Conservation (phyloP, 2,888 invertebrate genomes). For the Heliconius charithonia region DNA sequence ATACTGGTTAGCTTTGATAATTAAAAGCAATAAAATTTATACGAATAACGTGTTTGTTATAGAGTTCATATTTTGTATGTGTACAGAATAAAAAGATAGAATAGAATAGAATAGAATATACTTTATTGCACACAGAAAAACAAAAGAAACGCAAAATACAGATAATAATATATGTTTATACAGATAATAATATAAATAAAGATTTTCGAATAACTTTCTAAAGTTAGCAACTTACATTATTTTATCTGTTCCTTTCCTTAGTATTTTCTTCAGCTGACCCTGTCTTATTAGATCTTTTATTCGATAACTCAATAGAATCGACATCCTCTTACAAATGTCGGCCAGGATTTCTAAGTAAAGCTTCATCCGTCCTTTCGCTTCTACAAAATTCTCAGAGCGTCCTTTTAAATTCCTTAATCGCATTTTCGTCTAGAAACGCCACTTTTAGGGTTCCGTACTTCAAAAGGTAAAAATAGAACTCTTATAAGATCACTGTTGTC, state of each 20-base stretch:
- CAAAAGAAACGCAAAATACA: no score
- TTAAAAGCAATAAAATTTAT: no score
- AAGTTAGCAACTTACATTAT: background rate
- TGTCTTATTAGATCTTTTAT: slow-evolving; percentile 33
- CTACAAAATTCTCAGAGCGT: slow-evolving; percentile 4
- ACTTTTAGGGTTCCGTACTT: background rate
- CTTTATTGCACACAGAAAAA: no score
- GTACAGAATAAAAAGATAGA: background rate
- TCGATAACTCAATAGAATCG: slow-evolving; percentile 34
- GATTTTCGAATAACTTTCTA: background rate
- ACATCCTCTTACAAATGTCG: slow-evolving; percentile 30
- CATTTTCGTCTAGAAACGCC: background rate
- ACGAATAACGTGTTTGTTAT: no score
- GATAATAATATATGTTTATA: no score
- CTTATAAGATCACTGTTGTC: no score
- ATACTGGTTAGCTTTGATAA: background rate
- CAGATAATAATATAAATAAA: no score
- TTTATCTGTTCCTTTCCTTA: slow-evolving; percentile 3
- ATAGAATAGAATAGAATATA: no score
- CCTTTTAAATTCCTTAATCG: slow-evolving; percentile 12
- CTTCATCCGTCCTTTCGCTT: slow-evolving; percentile 19
- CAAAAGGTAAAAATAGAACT: no score
- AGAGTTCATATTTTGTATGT: no score
- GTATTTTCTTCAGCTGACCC: slow-evolving; percentile 28
- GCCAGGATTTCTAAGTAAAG: slow-evolving; percentile 31